Evolutionary conservation across 2,113 vertebrate genomes (phyloP), one percentile per base, ranked within the genome.

Genomic region (Chloropsis hardwickii): DNA sequence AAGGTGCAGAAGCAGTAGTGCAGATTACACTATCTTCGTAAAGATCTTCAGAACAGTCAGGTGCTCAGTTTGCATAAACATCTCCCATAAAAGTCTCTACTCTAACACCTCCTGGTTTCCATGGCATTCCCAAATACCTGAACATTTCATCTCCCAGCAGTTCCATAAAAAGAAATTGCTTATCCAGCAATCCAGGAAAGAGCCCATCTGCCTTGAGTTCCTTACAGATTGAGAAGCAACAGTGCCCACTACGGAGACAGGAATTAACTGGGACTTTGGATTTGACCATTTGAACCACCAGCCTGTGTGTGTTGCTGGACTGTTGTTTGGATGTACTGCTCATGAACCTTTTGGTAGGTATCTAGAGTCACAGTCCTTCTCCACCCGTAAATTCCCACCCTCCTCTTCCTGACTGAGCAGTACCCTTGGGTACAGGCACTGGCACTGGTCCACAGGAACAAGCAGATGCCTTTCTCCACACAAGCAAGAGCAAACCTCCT

Each of bases 31-130:
- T 29, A 25, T 51, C 35, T 67, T 86, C 6, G 10, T 23, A 77
- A 61, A 85, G 51, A 62, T 70, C 51, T 73, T 93, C 50, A 58
- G 67, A 96, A 40, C 23, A 61, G 60, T 72, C 61, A 42, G 17
- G 74, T 72, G 35, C 71, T 92, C 21, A 50, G 40, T 35, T 81
- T 91, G 74, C 58, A 88, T 66, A 89, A 94, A 80, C 39, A 61
- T 62, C 45, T 92, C 23, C 71, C 62, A 42, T 35, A 69, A 64
- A 88, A 88, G 25, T 50, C 62, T 85, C 69, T 91, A 45, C 61
- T 93, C 58, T 82, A 73, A 90, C 47, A 83, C 20, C 35, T 85
- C 54, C 40, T 78, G 45, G 84, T 91, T 95, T 95, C 93, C 90
- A 91, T 91, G 64, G 72, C 33, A 81, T 77, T 94, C 33, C 67